phyloP scores from a whole-genome alignment of 2,113 vertebrate genomes.

The Petrocephalus microphthalmus region DNA sequence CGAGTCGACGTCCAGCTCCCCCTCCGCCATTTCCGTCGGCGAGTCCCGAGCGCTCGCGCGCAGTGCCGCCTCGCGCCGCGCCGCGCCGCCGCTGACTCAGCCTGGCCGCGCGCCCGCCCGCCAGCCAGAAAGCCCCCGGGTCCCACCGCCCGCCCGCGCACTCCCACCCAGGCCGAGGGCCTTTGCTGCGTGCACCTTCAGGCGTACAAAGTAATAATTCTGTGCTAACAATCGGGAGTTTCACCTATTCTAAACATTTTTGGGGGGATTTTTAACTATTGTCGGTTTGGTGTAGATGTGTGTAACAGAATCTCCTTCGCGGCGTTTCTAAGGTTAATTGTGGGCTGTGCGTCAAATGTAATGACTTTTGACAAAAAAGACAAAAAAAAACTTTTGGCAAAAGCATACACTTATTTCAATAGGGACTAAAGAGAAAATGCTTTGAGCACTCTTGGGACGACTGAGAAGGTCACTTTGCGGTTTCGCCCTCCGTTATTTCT shows the following conservation, averaged over 20 bases:
- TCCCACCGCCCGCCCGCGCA: neutral
- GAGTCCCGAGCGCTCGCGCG: conserved; percentile 2
- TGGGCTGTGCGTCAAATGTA: neutral
- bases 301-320: neutral
- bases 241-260: neutral
- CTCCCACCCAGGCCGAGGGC: neutral
- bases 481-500: neutral
- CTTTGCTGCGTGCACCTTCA: neutral
- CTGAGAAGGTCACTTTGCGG: neutral
- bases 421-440: neutral
- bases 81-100: neutral
- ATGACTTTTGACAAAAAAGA: neutral
- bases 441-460: neutral
- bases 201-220: neutral
- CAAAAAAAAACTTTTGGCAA: neutral
- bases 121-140: neutral
- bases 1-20: conserved; percentile 95
- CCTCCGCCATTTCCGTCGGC: conserved; percentile 85
- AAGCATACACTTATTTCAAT: neutral
- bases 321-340: neutral
- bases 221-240: neutral
- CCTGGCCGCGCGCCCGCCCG: too few species aligned
- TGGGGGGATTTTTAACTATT: neutral
- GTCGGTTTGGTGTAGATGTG: neutral
- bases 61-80: conserved; percentile 39